These are phyloP conservation scores for Phalacrocorax carbo DNA, from an alignment of 2,113 vertebrate genomes.

Conservation along the genomic window DNA sequence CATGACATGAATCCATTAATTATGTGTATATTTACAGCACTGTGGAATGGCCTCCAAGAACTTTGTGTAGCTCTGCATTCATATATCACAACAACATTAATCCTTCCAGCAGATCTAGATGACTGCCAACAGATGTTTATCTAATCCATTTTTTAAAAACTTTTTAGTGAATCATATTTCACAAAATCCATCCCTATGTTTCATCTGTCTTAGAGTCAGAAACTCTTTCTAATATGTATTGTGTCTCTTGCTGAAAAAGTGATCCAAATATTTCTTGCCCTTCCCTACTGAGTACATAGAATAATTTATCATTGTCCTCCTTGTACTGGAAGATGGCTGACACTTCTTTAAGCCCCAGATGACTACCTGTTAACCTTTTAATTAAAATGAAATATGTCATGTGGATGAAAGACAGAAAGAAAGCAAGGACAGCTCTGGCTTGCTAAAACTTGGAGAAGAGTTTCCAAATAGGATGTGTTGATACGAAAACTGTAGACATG, in stretches of 20 bases:
- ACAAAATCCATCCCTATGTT: neutral
- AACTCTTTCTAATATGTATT: neutral
- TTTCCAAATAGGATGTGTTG: neutral
- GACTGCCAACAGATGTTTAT: neutral
- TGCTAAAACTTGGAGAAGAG: neutral
- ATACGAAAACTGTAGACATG: neutral
- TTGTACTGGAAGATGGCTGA: neutral
- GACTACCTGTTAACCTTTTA: neutral
- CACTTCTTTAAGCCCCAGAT: neutral
- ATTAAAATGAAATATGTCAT: neutral
- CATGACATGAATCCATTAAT: neutral
- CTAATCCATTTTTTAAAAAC: neutral
- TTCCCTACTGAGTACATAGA: neutral
- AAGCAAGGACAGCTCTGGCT: neutral
- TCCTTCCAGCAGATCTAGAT: neutral
- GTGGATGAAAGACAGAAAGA: neutral
- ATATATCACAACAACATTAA: neutral
- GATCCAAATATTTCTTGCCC: neutral
- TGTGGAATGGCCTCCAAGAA: neutral
- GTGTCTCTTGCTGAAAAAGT: neutral
- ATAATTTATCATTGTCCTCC: neutral
- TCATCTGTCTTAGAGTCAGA: neutral
- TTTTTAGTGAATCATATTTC: neutral
- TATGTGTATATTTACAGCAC: neutral
- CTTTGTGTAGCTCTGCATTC: neutral